These are phyloP conservation scores for Miniopterus natalensis DNA, from an alignment of 2,113 vertebrate species.

Conservation along the genomic window DNA sequence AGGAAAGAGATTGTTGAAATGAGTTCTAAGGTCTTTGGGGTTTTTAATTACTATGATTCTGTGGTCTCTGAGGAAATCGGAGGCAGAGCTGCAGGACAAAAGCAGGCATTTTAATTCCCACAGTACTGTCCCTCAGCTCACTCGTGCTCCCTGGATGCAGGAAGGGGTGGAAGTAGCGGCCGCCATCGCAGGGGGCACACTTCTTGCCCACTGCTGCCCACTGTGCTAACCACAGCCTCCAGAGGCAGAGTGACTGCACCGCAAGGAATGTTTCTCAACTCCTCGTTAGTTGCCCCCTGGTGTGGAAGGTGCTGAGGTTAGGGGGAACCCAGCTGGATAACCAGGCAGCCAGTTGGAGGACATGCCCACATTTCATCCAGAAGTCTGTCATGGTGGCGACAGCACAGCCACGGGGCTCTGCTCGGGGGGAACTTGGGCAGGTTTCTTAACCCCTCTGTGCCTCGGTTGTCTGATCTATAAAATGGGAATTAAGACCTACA, in stretches of 20 bases:
- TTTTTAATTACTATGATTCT: not conserved
- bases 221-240: not conserved
- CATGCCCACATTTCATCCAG: not conserved
- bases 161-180: not conserved
- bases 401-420: not conserved
- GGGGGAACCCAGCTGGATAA: not conserved
- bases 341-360: no score
- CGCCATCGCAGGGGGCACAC: fast-evolving
- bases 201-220: not conserved
- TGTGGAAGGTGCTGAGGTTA: not conserved
- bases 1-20: not conserved
- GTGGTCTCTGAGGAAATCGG: not conserved
- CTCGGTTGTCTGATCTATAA: not conserved
- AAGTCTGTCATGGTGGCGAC: not conserved
- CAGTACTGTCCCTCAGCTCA: not conserved
- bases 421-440: not conserved
- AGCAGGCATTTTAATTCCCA: not conserved
- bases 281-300: not conserved
- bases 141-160: not conserved
- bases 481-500: not conserved
- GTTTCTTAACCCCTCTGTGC: no score
- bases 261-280: not conserved
- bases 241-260: not conserved
- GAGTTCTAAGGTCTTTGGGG: not conserved
- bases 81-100: not conserved